Conservation (phyloP, 2,888 invertebrate species). For the Eristalis tenax region DNA sequence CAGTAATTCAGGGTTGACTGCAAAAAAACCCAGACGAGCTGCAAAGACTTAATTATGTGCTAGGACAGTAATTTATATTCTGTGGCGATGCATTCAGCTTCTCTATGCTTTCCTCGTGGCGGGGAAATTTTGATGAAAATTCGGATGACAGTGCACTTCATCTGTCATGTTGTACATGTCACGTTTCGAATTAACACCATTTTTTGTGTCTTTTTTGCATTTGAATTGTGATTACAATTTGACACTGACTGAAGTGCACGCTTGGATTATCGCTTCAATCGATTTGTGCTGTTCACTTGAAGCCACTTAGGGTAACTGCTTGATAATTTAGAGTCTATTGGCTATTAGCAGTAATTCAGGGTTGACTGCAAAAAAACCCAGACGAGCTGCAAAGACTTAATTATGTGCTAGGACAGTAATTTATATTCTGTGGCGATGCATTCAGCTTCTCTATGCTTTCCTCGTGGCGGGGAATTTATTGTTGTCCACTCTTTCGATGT, state of each 20-base stretch:
- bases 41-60: background rate
- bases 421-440: background rate
- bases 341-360: background rate
- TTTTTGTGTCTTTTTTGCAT: background rate
- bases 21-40: background rate
- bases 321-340: background rate
- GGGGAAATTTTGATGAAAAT: no score
- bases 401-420: background rate
- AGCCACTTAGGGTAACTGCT: background rate
- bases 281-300: background rate
- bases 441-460: background rate
- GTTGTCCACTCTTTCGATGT: background rate
- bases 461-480: background rate
- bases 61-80: background rate
- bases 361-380: background rate
- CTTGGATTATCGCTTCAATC: background rate
- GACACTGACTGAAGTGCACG: constrained; percentile 1
- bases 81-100: background rate
- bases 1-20: background rate
- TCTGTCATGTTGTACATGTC: background rate
- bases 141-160: constrained; percentile 5
- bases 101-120: background rate
- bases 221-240: background rate
- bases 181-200: constrained; percentile 5
- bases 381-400: background rate